A percentile compares a stretch with the other conserved stretches of the same genome.
Conservation (phyloP, 2,113 vertebrate genomes). For the Syrmaticus mikado region DNA sequence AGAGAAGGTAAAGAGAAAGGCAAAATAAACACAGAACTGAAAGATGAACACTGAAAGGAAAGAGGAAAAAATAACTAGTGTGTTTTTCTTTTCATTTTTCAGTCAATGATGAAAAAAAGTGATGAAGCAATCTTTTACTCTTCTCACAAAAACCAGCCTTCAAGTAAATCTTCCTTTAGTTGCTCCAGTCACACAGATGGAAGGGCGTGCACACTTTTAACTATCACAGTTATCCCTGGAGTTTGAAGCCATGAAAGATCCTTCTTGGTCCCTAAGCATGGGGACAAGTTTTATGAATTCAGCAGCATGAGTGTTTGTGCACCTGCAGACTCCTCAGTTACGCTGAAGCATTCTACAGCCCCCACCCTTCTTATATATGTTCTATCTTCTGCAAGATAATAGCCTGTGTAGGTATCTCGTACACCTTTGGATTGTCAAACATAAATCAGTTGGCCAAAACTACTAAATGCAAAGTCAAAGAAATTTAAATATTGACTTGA, state of each 20-base stretch:
- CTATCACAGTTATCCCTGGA: not conserved
- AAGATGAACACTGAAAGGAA: not conserved
- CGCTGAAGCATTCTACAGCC: constrained; percentile 26
- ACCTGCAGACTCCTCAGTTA: not conserved
- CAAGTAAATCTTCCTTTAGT: not conserved
- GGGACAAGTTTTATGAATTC: not conserved
- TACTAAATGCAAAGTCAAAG: constrained; percentile 3
- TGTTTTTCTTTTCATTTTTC: not conserved
- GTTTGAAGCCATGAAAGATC: not conserved
- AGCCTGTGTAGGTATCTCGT: constrained; percentile 1
- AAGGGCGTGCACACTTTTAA: rapidly evolving
- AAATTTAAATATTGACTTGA: constrained; percentile 68
- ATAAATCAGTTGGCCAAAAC: constrained; percentile 10
- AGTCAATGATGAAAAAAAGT: not conserved
- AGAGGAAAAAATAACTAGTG: not conserved
- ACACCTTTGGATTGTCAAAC: constrained; percentile 75
- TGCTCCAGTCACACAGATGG: not conserved
- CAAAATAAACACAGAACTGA: not conserved
- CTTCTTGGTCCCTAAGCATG: not conserved
- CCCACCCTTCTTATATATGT: constrained; percentile 5
- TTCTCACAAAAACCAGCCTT: not conserved
- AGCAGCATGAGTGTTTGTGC: not conserved
- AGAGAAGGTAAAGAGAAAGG: not conserved
- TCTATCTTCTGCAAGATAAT: constrained; percentile 58
- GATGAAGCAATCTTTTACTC: not conserved